Evolutionary conservation across 2,113 vertebrate species (phyloP).

Genomic region (Bubo bubo): DNA sequence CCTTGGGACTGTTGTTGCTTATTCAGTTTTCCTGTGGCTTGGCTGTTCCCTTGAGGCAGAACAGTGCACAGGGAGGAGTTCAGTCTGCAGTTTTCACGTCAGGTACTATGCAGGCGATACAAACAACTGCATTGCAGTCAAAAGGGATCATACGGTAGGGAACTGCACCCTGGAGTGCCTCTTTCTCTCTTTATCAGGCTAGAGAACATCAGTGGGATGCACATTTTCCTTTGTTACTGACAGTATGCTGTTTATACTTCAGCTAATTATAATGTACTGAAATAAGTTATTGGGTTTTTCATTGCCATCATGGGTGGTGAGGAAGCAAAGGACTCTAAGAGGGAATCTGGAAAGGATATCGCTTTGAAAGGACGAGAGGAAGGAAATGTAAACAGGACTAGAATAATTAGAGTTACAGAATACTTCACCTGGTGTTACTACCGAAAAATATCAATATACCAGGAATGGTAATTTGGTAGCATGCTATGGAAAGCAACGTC

Average conservation of each 20-base stretch:
- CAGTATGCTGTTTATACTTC: background rate
- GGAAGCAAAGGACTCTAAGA: background rate
- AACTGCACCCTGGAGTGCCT: background rate
- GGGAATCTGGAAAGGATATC: background rate
- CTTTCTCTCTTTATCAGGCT: background rate
- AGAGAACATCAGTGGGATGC: background rate
- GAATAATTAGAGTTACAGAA: background rate
- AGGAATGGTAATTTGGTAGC: background rate
- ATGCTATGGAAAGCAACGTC: fast-evolving
- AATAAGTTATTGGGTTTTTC: background rate
- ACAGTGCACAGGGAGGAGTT: background rate
- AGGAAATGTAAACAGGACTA: background rate
- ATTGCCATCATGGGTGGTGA: background rate
- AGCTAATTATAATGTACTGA: background rate
- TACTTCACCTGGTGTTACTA: background rate
- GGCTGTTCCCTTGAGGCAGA: background rate
- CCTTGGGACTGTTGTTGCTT: fast-evolving
- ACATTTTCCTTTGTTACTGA: background rate
- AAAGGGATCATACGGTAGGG: background rate
- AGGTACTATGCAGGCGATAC: background rate
- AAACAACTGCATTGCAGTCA: background rate
- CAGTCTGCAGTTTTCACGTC: background rate
- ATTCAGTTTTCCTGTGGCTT: background rate
- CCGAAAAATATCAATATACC: background rate
- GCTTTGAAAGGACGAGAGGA: background rate